Evolutionary conservation across 2,797 vertebrate species (phyloP), one percentile per base, ranked within the genome.

Genomic region (Amphiprion clarkii): DNA sequence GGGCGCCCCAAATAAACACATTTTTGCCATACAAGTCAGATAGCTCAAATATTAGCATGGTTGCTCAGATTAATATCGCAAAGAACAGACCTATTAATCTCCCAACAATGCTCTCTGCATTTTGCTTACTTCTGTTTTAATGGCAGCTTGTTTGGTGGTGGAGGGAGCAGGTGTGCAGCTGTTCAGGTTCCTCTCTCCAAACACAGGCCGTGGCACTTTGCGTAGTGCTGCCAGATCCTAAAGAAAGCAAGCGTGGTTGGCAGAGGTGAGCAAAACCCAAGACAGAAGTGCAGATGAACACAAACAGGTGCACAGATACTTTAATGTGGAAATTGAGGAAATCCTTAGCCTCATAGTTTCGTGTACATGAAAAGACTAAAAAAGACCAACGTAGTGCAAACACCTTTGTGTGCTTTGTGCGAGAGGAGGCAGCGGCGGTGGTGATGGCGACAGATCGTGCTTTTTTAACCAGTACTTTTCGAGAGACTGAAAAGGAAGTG

Each of bases 131-230:
- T 97, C 96, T 85, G 96, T 94, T 93, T 95, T 97, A 70, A 60
- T 0, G 1, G 91, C 89, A 68, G 89, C 76, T 6, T 88, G 85
- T 82, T 90, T 96, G 67, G 96, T 93, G 82, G 93, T 89, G 68
- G 85, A 82, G 7, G 74, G 5, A 67, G 83, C 63, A 71, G 88
- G 88, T 66, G 92, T 87, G 58, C 90, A 95, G 84, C 96, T 95
- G 93, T 99, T 99, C 87, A 98, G 94, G 95, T 96, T 98, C 93
- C 95, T 96, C 94, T 99, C 97, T 88, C 97, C 97, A 78, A 99
- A 99, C 89, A 99, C 97, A 65, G 96, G 97, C 67, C 98, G 95
- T 46, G 94, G 94, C 78, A 89, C 87, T 89, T 95, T 96, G 79
- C 87, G 89, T 62, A 94, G 93, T 76, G 84, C 90, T 82, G 89